Evolutionary conservation across 2,888 invertebrate genomes (phyloP), one percentile per base, ranked within the genome.

Genomic region (Galeruca laticollis): DNA sequence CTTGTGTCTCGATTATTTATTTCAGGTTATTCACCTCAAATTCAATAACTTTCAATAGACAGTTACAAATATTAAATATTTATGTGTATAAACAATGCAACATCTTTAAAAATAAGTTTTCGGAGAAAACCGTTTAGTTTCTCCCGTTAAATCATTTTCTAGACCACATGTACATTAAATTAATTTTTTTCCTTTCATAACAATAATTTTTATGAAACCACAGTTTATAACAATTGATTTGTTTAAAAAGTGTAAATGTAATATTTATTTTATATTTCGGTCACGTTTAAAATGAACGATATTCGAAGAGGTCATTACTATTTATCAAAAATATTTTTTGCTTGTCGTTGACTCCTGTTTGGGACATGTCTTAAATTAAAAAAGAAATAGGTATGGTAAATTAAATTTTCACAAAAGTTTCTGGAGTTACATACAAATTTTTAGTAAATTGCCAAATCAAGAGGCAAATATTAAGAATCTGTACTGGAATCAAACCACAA

Each of bases 251-350:
- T 15, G 43, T 47, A 47, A 47, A 47, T 47, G 15, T 15, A 47
- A 47, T 47, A 47, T 47, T 40, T 40, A 40, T 40, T 40, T 40
- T n/a, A 40, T 40, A 40, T 11, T 18, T 47, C 1, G 43, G 43
- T 47, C 43, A 47, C 43, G 43, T 47, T 18, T 47, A 47, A 47
- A 47, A 18, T n/a, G 40, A 11, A n/a, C n/a, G 40, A 40, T n/a
- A 40, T 13, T n/a, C 15, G 26, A 18, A 47, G 15, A 47, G 43
- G 43, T 47, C 43, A 47, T 15, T 47, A 47, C 11, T 40, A 40
- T 40, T n/a, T 4, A 40, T 13, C 11, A 0, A 40, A 13, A 11
- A 40, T 13, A 40, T 11, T 13, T 40, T 40, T 40, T 40, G 11
- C n/a, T 6, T 11, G 37, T 13, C 4, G 10, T 40, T 13, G 3